phyloP scores from a whole-genome alignment of 2,888 invertebrate species.

The Eubasilissa splendida region DNA sequence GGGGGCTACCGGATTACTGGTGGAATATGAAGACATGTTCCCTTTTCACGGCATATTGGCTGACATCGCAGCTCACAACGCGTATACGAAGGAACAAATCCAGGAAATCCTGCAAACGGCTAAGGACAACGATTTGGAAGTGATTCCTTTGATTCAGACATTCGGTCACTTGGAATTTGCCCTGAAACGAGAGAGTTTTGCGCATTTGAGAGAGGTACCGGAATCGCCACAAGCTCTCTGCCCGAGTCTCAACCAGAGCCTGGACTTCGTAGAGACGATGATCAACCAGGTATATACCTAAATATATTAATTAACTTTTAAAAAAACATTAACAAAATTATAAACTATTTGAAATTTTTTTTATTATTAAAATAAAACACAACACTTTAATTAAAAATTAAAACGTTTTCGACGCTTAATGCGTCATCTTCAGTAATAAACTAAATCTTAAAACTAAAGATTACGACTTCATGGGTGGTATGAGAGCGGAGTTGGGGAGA shows the following conservation, averaged over 20 bases:
- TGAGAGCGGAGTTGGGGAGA: too few relatives aligned
- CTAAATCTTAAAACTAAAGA: too few relatives aligned
- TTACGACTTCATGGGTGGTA: too few relatives aligned
- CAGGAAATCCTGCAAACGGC: slow-evolving; percentile 73
- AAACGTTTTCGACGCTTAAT: too few relatives aligned
- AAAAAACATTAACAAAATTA: too few relatives aligned
- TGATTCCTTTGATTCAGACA: slow-evolving; percentile 84
- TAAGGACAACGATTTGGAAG: slow-evolving; percentile 73
- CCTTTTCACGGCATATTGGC: slow-evolving; percentile 77
- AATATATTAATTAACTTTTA: too few relatives aligned
- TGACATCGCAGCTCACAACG: slow-evolving; percentile 72
- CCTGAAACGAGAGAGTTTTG: slow-evolving; percentile 77
- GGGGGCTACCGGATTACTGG: slow-evolving; percentile 81
- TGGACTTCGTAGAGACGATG: slow-evolving; percentile 77
- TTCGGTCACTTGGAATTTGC: slow-evolving; percentile 85
- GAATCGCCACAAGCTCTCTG: slow-evolving; percentile 81
- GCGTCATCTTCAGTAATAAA: too few relatives aligned
- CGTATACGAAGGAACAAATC: slow-evolving; percentile 73
- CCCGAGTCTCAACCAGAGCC: slow-evolving; percentile 77
- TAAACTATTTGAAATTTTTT: too few relatives aligned
- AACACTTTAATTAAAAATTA: too few relatives aligned
- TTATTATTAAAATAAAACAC: too few relatives aligned
- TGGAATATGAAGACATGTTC: slow-evolving; percentile 90
- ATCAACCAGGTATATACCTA: slow-evolving; percentile 75
- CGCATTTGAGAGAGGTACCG: slow-evolving; percentile 77